A percentile compares a stretch with the other conserved stretches of the same genome.
These are phyloP conservation scores for Pipistrellus kuhlii DNA, from an alignment of 2,797 vertebrate genomes.

Conservation along the genomic window DNA sequence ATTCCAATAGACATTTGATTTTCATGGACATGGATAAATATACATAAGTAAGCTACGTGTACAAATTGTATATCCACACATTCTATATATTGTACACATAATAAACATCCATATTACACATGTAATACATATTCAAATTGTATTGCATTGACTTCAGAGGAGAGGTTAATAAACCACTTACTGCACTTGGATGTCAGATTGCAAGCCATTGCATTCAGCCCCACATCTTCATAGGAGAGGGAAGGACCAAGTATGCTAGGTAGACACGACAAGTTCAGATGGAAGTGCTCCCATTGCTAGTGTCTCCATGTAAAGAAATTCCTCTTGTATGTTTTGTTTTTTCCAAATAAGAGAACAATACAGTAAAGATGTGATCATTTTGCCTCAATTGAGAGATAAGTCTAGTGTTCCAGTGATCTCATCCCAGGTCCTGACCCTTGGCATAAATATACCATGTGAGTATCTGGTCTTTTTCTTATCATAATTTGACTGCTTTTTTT, in stretches of 20 bases:
- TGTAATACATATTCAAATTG: background rate
- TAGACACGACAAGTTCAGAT: background rate
- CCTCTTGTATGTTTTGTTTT: background rate
- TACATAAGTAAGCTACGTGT: background rate
- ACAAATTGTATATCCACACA: background rate
- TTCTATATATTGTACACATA: background rate
- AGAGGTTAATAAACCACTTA: background rate
- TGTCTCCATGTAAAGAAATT: background rate
- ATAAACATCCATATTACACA: background rate
- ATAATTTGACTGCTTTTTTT: constrained; percentile 40
- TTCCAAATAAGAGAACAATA: background rate
- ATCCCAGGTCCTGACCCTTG: background rate
- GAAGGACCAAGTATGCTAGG: background rate
- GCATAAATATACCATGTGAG: background rate
- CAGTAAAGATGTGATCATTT: background rate
- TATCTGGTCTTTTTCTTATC: constrained; percentile 21
- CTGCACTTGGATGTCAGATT: background rate
- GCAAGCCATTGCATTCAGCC: background rate
- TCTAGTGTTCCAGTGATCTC: background rate
- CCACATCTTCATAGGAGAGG: background rate
- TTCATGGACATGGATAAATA: background rate
- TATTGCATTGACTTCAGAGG: background rate
- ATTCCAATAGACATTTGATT: background rate
- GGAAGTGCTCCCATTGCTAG: background rate
- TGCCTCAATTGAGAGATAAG: background rate